Evolutionary conservation across 2,888 invertebrate species (phyloP).

Genomic region (Platerodrilus igneus): DNA sequence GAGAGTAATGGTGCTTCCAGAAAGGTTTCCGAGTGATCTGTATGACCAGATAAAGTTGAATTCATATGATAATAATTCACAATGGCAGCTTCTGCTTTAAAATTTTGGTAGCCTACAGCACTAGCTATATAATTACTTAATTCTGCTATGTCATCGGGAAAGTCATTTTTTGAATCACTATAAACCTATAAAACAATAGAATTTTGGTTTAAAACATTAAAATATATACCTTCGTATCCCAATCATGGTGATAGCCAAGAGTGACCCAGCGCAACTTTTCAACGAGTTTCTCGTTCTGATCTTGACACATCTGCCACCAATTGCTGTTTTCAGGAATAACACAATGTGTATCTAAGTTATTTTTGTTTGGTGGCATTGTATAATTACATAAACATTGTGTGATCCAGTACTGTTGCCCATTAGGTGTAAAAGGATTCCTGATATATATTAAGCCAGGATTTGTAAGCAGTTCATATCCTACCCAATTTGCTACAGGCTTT

Average conservation of each 20-base stretch:
- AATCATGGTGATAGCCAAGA: conserved; percentile 95
- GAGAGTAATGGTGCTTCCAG: conserved; percentile 86
- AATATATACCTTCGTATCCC: conserved; percentile 91
- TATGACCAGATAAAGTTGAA: conserved; percentile 89
- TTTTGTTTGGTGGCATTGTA: conserved; percentile 66
- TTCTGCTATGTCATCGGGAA: conserved; percentile 69
- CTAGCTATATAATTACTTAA: conserved; percentile 62
- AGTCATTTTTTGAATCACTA: conserved; percentile 58
- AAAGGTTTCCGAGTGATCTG: conserved; percentile 89
- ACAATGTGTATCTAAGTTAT: conserved; percentile 60
- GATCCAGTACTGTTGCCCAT: conserved; percentile 82
- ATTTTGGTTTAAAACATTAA: no score
- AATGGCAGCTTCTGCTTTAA: conserved; percentile 87
- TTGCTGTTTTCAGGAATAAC: conserved; percentile 46
- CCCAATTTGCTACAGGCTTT: conserved; percentile 55
- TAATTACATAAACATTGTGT: conserved; percentile 71
- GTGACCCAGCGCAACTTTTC: conserved; percentile 86
- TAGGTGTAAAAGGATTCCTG: conserved; percentile 72
- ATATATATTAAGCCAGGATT: conserved; percentile 76
- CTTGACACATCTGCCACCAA: conserved; percentile 63
- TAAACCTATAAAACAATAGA: conserved; percentile 54
- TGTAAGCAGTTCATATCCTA: conserved; percentile 55
- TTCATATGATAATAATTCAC: conserved; percentile 94
- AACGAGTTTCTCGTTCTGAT: conserved; percentile 37
- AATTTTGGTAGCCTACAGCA: conserved; percentile 56